Evolutionary conservation across 2,797 vertebrate genomes (phyloP), one percentile per base, ranked within the genome.

Genomic region (Brachyalestes nurse): DNA sequence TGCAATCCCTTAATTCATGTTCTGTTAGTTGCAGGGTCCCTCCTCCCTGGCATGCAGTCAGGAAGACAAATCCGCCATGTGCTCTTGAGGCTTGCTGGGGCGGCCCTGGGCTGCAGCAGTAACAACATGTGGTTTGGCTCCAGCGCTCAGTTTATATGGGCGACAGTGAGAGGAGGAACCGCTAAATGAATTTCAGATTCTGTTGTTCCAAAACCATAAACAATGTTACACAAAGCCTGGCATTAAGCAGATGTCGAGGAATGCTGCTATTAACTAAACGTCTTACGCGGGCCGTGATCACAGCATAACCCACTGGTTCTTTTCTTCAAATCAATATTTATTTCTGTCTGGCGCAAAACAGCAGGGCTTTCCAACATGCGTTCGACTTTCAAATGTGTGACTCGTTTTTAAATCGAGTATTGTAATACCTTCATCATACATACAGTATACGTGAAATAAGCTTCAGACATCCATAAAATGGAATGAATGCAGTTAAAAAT

Each of bases 151-250:
- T 91, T 93, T 94, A 92, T 91, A 92, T 85, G 90, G 88, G 89
- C 80, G 75, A 83, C 82, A 82, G 88, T 81, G 58, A 84, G 88
- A 91, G 89, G 83, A 78, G 91, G 86, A 93, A 91, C 91, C 85
- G 86, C 92, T 91, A 93, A 93, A 94, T 94, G 89, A 93, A 93
- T 93, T 92, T 94, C 93, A 92, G 90, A 94, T 90, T 92, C 84
- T 90, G 91, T 91, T 91, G 89, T 93, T 87, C 83, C 88, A 90
- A 88, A 91, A 85, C 86, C 86, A 83, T 91, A 92, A 93, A 93
- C 92, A 92, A 89, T 88, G 89, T 88, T 75, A 84, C 79, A 84
- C 85, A 76, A 85, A 90, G 82, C 85, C 53, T 88, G 89, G 85
- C 87, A 89, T 86, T 83, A 76, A 71, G 72, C 72, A 87, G 57